phyloP scores from a whole-genome alignment of 2,797 vertebrate genomes.

The Chaetodon trifasciatus region DNA sequence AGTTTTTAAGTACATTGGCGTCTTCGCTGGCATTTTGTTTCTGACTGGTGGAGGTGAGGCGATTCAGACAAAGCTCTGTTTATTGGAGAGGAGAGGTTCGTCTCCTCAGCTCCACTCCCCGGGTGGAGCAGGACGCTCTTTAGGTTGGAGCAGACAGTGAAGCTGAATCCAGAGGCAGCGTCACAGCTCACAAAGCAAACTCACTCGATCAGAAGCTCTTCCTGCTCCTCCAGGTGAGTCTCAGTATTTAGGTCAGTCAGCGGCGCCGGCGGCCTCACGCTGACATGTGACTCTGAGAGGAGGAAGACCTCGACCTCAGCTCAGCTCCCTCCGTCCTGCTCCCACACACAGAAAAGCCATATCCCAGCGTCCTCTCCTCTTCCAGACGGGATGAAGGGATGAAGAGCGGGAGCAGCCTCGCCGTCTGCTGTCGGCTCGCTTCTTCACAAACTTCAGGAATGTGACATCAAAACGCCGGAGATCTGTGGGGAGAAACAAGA shows the following conservation, averaged over 20 bases:
- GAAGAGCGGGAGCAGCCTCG: slow-evolving; percentile 25
- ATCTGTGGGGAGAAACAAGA: slow-evolving; percentile 70
- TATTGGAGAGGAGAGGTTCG: neutral
- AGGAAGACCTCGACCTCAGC: slow-evolving; percentile 68
- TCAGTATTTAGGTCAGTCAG: slow-evolving; percentile 53
- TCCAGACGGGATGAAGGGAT: slow-evolving; percentile 28
- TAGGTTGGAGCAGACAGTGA: neutral
- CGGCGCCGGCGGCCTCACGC: slow-evolving; percentile 48
- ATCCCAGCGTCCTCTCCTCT: slow-evolving; percentile 9
- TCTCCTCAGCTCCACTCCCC: neutral
- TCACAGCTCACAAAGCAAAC: slow-evolving; percentile 26
- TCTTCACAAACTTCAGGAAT: slow-evolving; percentile 66
- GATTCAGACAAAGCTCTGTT: neutral
- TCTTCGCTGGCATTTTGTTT: slow-evolving; percentile 88
- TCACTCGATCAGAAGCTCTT: slow-evolving; percentile 24
- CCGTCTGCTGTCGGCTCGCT: slow-evolving; percentile 14
- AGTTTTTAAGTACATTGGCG: slow-evolving; percentile 89
- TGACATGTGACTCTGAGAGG: slow-evolving; percentile 65
- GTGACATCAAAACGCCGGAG: slow-evolving; percentile 57
- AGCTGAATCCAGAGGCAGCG: neutral
- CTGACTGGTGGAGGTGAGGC: slow-evolving; percentile 37
- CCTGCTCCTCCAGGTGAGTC: slow-evolving; percentile 24
- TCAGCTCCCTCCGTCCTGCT: slow-evolving; percentile 53
- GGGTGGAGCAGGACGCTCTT: neutral
- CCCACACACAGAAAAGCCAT: slow-evolving; percentile 53